A percentile compares a stretch with the other conserved stretches of the same genome.
Conservation (phyloP, 2,888 invertebrate genomes). For the Clanis bilineata region DNA sequence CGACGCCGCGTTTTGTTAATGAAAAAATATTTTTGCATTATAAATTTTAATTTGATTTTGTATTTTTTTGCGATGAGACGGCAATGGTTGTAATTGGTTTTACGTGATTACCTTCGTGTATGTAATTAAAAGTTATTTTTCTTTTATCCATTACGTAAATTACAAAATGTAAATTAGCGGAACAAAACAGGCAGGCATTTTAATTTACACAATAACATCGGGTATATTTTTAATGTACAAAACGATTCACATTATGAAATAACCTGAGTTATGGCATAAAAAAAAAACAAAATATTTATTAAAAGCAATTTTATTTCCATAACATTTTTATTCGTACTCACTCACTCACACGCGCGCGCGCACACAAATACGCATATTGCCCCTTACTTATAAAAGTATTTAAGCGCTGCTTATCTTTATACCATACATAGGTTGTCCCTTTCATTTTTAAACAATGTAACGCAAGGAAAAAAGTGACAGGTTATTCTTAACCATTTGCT, state of each 20-base stretch:
- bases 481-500: too few species aligned
- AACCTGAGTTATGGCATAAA: too few species aligned
- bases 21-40: background rate
- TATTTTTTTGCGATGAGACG: background rate
- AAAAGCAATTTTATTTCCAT: too few species aligned
- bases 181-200: background rate
- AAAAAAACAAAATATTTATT: too few species aligned
- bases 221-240: background rate
- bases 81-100: background rate
- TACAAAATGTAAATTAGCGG: background rate
- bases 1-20: background rate
- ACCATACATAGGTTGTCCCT: too few species aligned
- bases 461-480: too few species aligned
- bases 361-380: too few species aligned
- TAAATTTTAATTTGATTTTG: background rate
- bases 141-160: background rate
- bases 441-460: too few species aligned
- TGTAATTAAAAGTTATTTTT: background rate
- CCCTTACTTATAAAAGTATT: too few species aligned
- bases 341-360: too few species aligned
- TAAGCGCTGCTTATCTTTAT: too few species aligned
- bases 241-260: background rate
- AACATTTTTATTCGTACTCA: too few species aligned
- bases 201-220: background rate
- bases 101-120: background rate